A percentile compares a stretch with the other conserved stretches of the same genome.
phyloP scores from a whole-genome alignment of 2,113 vertebrate genomes.

The Corydoras maculifer region DNA sequence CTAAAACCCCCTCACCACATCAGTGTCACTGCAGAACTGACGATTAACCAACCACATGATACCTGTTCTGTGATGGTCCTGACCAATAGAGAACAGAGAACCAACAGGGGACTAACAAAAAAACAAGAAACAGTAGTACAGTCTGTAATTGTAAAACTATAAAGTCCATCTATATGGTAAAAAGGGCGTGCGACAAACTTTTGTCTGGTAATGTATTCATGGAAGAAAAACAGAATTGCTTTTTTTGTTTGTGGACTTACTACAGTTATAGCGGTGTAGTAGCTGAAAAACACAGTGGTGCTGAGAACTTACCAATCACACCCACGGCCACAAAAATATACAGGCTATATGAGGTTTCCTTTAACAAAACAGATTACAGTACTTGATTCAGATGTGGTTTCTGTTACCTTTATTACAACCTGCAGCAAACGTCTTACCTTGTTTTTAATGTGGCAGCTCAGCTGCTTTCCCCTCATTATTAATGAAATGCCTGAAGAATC shows the following conservation, averaged over 20 bases:
- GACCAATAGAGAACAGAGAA: too few relatives aligned
- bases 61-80: too few relatives aligned
- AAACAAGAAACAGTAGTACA: too few relatives aligned
- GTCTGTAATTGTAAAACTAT: too few relatives aligned
- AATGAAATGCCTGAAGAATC: constrained; percentile 7
- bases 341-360: neutral
- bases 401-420: constrained; percentile 15
- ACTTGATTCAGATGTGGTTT: constrained; percentile 10
- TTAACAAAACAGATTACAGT: neutral
- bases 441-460: constrained; percentile 2
- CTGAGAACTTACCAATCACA: constrained; percentile 3
- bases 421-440: constrained; percentile 6
- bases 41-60: too few relatives aligned
- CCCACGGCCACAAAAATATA: constrained; percentile 19
- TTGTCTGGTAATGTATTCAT: too few relatives aligned
- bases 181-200: too few relatives aligned
- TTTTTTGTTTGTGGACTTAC: neutral
- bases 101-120: too few relatives aligned
- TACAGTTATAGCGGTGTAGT: constrained; percentile 33
- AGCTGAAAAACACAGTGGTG: constrained; percentile 27
- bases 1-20: too few relatives aligned
- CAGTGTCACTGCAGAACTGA: too few relatives aligned
- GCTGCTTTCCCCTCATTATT: constrained; percentile 5
- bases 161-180: too few relatives aligned
- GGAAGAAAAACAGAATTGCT: too few relatives aligned